Conservation (phyloP, 2,113 vertebrate genomes). For the Piliocolobus tephrosceles region DNA sequence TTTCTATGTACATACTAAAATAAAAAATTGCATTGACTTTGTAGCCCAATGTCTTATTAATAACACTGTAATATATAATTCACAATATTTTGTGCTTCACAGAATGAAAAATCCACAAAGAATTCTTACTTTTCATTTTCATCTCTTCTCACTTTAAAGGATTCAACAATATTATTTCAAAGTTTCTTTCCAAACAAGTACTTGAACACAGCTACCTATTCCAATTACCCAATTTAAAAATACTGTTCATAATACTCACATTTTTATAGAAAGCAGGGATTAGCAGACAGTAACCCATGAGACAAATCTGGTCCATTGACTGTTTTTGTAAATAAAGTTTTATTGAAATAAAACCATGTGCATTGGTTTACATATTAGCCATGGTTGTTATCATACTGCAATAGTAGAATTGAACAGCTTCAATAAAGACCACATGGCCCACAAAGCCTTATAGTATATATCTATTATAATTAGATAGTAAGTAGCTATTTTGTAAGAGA, state of each 20-base stretch:
- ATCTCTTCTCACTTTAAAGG: conserved; percentile 1
- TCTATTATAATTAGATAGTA: background rate
- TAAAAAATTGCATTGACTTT: background rate
- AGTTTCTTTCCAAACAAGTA: background rate
- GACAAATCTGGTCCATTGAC: background rate
- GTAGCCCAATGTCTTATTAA: background rate
- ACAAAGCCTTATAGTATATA: background rate
- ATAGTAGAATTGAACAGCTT: background rate
- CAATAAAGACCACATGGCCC: background rate
- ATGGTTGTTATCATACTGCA: background rate
- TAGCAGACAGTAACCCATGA: background rate
- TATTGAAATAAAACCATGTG: background rate
- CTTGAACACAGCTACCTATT: background rate
- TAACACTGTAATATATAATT: background rate
- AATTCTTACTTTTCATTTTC: background rate
- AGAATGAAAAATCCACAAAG: background rate
- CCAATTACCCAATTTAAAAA: background rate
- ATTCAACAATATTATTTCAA: background rate
- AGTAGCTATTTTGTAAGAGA: background rate
- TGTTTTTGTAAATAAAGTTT: conserved; percentile 14
- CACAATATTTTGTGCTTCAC: conserved; percentile 21
- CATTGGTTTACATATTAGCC: background rate
- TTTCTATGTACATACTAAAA: background rate
- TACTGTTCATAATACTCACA: background rate
- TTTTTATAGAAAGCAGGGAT: background rate